Evolutionary conservation across 2,797 vertebrate species (phyloP), one percentile per base, ranked within the genome.

Genomic region (Coccyzus lansbergi): DNA sequence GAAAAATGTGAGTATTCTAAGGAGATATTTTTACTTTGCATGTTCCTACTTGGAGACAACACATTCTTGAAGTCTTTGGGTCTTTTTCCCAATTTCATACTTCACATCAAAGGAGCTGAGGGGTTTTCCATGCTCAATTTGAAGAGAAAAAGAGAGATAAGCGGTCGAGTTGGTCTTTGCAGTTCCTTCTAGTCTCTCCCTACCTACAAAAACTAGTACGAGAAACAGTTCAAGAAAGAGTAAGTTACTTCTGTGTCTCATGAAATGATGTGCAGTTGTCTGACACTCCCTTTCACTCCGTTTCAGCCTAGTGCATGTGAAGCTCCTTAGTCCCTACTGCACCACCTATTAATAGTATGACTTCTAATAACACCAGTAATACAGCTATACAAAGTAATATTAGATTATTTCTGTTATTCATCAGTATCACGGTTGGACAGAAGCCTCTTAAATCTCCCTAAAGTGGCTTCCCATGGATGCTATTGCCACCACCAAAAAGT

Each of bases 351-450:
- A 79, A 74, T 31, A 49, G 79, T 24, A 15, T 62, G 80, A 44
- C 77, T 94, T 70, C 67, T 90, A 88, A 64, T 77, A 91, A 80
- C 88, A 21, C 72, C 12, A 5, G 72, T 64, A 90, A 44, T 82
- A 51, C 56, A 56, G 75, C 74, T 40, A 62, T 34, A 80, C 93
- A 83, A 82, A 94, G 69, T 40, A 74, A 82, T 83, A 97, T 97
- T 94, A 93, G 96, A 93, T 96, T 96, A 96, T 94, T 93, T 94
- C 93, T 94, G 83, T 79, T 94, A 92, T 94, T 96, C 93, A 93
- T 93, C 93, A 92, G 68, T 2, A 77, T 71, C 94, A 55, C 33
- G 2, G 95, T 20, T 96, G 88, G 96, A 88, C 85, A 70, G 89
- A 90, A 95, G 89, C 90, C 80, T 89, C 81, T 94, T 88, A 96